Evolutionary conservation across 64 coral and sea anemone species (phyloP).

Genomic region (Montipora foliosa): DNA sequence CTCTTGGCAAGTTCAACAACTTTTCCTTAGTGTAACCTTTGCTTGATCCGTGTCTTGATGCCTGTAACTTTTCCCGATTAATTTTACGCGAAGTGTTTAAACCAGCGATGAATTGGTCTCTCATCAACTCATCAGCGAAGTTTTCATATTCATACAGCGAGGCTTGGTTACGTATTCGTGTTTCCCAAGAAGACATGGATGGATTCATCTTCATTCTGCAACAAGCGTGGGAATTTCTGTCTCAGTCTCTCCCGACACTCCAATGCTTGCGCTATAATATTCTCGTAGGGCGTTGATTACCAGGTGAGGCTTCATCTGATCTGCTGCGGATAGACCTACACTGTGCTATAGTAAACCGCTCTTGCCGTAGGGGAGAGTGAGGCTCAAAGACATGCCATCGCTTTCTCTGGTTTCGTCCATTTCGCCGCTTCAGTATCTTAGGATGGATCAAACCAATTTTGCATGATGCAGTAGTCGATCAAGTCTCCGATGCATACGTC

Average conservation of each 20-base stretch:
- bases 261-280: not conserved
- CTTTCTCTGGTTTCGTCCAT: not conserved
- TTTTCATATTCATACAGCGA: slow-evolving; percentile 23
- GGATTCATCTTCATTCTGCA: slow-evolving; percentile 24
- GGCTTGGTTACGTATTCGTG: slow-evolving; percentile 20
- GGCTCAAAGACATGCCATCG: not conserved
- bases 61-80: not conserved
- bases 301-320: slow-evolving; percentile 4
- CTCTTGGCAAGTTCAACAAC: slow-evolving; percentile 38
- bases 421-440: not conserved
- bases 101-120: slow-evolving; percentile 41
- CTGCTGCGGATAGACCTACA: not conserved
- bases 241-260: not conserved
- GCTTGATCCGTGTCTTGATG: not conserved
- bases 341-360: not conserved
- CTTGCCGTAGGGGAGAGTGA: not conserved
- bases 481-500: not conserved
- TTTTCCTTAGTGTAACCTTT: not conserved
- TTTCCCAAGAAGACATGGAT: slow-evolving; percentile 38
- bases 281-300: not conserved
- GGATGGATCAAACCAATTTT: not conserved
- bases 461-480: not conserved
- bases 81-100: slow-evolving; percentile 14
- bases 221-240: not conserved
- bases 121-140: slow-evolving; percentile 33